Conservation (phyloP, 2,797 vertebrate species). For the Poeciliopsis presidionis region DNA sequence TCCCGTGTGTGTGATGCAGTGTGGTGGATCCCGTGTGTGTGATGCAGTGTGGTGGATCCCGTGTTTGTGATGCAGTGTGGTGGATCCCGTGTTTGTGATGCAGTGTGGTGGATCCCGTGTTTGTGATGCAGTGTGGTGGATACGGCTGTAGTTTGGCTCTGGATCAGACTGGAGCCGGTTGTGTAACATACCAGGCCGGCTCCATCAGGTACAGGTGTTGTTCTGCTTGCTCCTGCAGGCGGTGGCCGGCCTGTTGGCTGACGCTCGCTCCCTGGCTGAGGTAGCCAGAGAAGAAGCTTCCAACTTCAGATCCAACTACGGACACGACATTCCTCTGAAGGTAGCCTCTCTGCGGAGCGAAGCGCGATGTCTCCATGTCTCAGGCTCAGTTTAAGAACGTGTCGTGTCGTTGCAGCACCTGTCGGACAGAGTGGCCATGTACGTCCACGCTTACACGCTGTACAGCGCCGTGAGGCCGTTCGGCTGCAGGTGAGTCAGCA, state of each 20-base stretch:
- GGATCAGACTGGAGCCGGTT: neutral
- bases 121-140: too few relatives aligned
- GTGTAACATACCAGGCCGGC: neutral
- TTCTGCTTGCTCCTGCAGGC: slow-evolving; percentile 77
- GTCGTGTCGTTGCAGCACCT: slow-evolving; percentile 84
- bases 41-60: too few relatives aligned
- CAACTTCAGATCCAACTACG: slow-evolving; percentile 95
- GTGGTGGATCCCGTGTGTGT: too few relatives aligned
- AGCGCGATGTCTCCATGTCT: neutral
- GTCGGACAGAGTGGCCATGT: slow-evolving; percentile 97
- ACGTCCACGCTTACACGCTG: slow-evolving; percentile 95
- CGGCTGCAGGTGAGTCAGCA: slow-evolving; percentile 89
- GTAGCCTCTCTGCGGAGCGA: slow-evolving; percentile 61
- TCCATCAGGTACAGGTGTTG: neutral
- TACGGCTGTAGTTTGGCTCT: neutral
- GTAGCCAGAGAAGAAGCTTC: slow-evolving; percentile 96
- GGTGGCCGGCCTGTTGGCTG: slow-evolving; percentile 93
- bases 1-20: too few relatives aligned
- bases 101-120: too few relatives aligned
- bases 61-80: too few relatives aligned
- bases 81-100: too few relatives aligned
- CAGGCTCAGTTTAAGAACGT: neutral
- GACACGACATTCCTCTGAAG: slow-evolving; percentile 97
- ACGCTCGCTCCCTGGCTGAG: slow-evolving; percentile 93
- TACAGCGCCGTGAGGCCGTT: slow-evolving; percentile 98